These are phyloP conservation scores for Asarcornis scutulata DNA, from an alignment of 2,113 vertebrate genomes.

Conservation along the genomic window DNA sequence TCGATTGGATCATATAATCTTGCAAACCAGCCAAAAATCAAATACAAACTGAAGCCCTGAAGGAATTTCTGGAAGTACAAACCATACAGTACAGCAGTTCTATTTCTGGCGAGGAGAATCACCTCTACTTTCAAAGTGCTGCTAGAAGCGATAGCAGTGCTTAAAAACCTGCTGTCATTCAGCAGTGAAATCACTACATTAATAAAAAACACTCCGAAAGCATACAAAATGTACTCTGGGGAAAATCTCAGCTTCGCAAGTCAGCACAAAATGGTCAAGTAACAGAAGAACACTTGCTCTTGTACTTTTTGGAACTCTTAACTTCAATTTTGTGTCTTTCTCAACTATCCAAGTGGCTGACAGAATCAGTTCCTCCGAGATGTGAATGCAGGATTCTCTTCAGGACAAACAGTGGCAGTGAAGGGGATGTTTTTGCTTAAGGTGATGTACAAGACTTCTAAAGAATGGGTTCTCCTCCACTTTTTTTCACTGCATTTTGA, in stretches of 20 bases:
- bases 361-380: background rate
- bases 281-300: background rate
- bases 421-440: background rate
- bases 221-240: background rate
- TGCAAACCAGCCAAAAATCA: constrained; percentile 54
- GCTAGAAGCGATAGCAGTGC: background rate
- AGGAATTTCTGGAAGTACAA: constrained; percentile 59
- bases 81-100: background rate
- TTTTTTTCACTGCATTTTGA: background rate
- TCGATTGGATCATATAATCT: background rate
- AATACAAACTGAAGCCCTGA: constrained; percentile 47
- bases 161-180: background rate
- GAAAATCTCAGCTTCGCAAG: background rate
- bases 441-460: background rate
- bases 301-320: background rate
- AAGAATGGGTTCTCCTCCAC: background rate
- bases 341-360: background rate
- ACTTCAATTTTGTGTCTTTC: background rate
- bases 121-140: background rate
- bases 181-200: background rate
- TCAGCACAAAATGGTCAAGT: background rate
- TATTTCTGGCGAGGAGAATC: constrained; percentile 3
- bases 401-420: background rate
- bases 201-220: background rate
- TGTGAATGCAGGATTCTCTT: background rate